Conservation (phyloP, 2,797 vertebrate species). For the Hemibagrus guttatus region DNA sequence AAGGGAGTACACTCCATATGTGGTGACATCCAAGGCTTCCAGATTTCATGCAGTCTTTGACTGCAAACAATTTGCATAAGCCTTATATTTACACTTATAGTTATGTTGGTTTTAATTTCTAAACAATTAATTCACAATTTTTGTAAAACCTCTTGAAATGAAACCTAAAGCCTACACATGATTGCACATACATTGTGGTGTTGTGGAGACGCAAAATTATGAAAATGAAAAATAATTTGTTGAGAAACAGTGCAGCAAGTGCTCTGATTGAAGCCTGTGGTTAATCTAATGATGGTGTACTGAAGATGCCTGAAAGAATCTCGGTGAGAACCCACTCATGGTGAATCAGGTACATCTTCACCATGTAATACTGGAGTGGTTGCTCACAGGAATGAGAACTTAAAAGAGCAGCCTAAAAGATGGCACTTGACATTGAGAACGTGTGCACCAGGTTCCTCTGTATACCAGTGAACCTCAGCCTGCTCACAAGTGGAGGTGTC, state of each 20-base stretch:
- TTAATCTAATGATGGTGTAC: neutral
- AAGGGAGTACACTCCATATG: no score
- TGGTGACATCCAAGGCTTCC: no score
- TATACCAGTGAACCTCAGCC: neutral
- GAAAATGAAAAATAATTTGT: no score
- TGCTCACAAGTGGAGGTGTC: neutral
- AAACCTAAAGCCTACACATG: neutral
- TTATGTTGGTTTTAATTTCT: neutral
- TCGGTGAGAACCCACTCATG: neutral
- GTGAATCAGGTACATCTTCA: neutral
- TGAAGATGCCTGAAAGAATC: neutral
- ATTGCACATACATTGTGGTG: neutral
- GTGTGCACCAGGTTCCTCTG: neutral
- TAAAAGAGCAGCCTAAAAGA: neutral
- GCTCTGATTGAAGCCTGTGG: neutral
- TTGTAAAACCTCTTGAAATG: neutral
- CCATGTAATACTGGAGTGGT: neutral
- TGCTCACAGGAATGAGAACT: neutral
- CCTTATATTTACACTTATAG: neutral
- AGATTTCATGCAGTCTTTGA: no score
- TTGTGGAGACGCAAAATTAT: neutral
- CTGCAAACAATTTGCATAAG: no score
- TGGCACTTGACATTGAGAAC: neutral
- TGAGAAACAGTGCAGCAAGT: neutral
- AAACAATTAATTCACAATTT: neutral